A percentile compares a stretch with the other conserved stretches of the same genome.
phyloP scores from a whole-genome alignment of 1,140 invertebrate genomes.

The Drosophila triauraria region DNA sequence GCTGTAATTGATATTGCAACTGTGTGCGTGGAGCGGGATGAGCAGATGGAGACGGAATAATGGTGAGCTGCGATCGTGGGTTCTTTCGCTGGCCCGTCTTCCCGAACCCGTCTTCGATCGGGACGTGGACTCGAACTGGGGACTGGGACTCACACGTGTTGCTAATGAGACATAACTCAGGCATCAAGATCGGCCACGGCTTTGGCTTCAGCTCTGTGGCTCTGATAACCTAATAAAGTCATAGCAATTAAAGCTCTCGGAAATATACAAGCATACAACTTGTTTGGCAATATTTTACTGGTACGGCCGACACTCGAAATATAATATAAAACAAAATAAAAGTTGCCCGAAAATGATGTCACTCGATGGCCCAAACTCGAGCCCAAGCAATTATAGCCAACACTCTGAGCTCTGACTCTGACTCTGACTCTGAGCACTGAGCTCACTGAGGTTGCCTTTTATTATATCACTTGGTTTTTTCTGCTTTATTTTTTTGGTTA shows the following conservation, averaged over 20 bases:
- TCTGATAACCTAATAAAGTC: conserved; percentile 82
- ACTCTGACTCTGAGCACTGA: conserved; percentile 46
- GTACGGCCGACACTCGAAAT: conserved; percentile 39
- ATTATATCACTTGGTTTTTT: conserved; percentile 58
- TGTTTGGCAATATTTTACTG: conserved; percentile 55
- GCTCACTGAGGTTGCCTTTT: conserved; percentile 64
- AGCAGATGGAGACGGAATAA: conserved; percentile 26
- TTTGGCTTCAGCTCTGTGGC: conserved; percentile 35
- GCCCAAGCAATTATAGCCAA: conserved; percentile 68
- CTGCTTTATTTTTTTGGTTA: conserved; percentile 8
- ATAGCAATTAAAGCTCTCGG: conserved; percentile 77
- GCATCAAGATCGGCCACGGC: conserved; percentile 48
- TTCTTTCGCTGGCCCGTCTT: conserved; percentile 40
- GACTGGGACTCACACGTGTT: conserved; percentile 69
- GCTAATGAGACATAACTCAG: conserved; percentile 80
- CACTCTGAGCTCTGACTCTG: conserved; percentile 49
- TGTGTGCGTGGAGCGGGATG: conserved; percentile 61
- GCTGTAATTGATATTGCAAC: conserved; percentile 84
- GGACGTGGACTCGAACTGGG: conserved; percentile 2
- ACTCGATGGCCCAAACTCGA: conserved; percentile 59
- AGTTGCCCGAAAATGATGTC: conserved; percentile 79
- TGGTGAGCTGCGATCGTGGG: conserved; percentile 23
- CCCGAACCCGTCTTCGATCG: conserved; percentile 26
- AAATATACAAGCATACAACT: conserved; percentile 49
- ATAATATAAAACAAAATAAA: conserved; percentile 55